Evolutionary conservation across 2,797 vertebrate genomes (phyloP).

Genomic region (Molossus molossus): DNA sequence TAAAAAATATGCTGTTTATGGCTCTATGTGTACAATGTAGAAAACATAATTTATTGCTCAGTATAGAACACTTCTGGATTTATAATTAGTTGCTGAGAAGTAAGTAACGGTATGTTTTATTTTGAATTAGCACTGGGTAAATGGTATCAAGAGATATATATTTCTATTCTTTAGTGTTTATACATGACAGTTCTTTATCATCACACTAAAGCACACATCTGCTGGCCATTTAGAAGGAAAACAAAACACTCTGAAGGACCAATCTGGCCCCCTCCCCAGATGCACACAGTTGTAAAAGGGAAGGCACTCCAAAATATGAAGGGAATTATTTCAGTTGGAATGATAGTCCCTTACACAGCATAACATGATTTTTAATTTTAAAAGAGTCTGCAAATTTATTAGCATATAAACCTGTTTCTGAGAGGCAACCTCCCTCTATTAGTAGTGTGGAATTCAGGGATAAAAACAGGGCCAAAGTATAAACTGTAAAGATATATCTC

Average conservation of each 20-base stretch:
- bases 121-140: conserved; percentile 26
- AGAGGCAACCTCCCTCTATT: neutral
- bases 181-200: neutral
- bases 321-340: conserved; percentile 7
- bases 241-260: neutral
- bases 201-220: neutral
- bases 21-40: neutral
- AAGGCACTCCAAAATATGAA: neutral
- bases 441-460: neutral
- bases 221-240: conserved; percentile 47
- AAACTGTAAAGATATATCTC: neutral
- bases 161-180: neutral
- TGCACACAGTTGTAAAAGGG: neutral
- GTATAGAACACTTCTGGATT: neutral
- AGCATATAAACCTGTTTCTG: neutral
- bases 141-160: neutral
- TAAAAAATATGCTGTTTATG: neutral
- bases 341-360: neutral
- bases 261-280: neutral
- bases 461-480: neutral
- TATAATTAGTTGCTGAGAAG: neutral
- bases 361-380: conserved; percentile 32
- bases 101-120: conserved; percentile 39
- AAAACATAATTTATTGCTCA: conserved; percentile 1
- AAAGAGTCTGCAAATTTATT: neutral